A percentile compares a stretch with the other conserved stretches of the same genome.
Conservation (phyloP, 2,797 vertebrate genomes). For the Sebastolobus altivelis region DNA sequence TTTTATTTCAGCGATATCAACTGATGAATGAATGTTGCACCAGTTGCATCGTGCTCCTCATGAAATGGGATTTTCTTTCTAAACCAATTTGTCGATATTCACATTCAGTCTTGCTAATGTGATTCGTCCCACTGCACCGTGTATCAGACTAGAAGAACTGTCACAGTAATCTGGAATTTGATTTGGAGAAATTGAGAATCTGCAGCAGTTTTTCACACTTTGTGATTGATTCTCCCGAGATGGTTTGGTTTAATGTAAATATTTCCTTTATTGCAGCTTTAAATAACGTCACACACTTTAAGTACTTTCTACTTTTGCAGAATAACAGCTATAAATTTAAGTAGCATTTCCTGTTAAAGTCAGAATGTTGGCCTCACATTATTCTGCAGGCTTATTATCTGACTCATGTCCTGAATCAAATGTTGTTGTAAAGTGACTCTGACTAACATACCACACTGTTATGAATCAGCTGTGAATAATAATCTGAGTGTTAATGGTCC, state of each 20-base stretch:
- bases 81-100: neutral
- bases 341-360: neutral
- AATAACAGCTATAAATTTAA: neutral
- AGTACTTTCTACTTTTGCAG: neutral
- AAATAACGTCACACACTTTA: too few relatives aligned
- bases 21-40: neutral
- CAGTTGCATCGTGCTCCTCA: neutral
- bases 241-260: too few relatives aligned
- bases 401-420: neutral
- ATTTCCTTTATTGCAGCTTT: too few relatives aligned
- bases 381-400: neutral
- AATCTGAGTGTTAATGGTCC: neutral
- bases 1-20: neutral
- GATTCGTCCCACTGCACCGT: neutral
- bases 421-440: neutral
- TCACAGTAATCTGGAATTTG: neutral
- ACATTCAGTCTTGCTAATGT: neutral
- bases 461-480: constrained; percentile 4
- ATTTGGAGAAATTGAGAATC: neutral
- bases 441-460: neutral
- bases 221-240: too few relatives aligned
- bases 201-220: neutral
- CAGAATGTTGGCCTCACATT: neutral
- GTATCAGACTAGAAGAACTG: too few relatives aligned
- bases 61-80: neutral